Evolutionary conservation across 2,113 vertebrate species (phyloP), one percentile per base, ranked within the genome.

Genomic region (Pimephales promelas): DNA sequence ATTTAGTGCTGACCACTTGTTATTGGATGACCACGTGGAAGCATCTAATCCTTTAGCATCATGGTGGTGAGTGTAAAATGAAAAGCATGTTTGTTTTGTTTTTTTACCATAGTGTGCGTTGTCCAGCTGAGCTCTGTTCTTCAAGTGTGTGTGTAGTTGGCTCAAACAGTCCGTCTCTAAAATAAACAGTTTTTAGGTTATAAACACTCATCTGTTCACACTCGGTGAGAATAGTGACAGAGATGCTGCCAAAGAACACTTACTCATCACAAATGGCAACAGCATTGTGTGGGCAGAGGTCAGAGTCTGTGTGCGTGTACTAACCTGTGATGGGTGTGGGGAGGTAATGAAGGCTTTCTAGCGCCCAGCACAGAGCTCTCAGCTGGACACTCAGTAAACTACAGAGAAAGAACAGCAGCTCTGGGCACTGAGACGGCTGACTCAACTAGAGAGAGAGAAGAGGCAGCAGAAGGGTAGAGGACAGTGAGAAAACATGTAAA

Each of bases 341-440:
- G 0, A 92, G 83, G 61, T 57, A 85, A 76, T 68, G 86, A 73
- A 99, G 93, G 54, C 92, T 94, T 0, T 87, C n/a, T 0, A 91
- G 91, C 0, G 95, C 91, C 82, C 92, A 92, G 36, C 88, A 87
- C 0, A 96, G 94, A 4, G 94, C 91, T 86, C 91, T 92, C 90
- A 98, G 92, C 81, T 94, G 47, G 0, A 95, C 96, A 66, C 94
- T 91, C 20, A 98, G 93, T 85, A 99, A 93, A 40, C 91, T 93
- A 88, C 96, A 96, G 54, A 99, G 95, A 91, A 98, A 97, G 85
- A 96, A 92, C 31, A 97, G 92, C 90, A 97, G 91, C 68, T 94
- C 92, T 0, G 95, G 95, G 70, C 94, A 96, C 85, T 86, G 91
- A 0, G 81, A 90, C 2, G 95, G 94, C 83, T 95, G 94, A 7